Evolutionary conservation across 1,140 invertebrate species (phyloP).

Genomic region (Callitettix versicolor): DNA sequence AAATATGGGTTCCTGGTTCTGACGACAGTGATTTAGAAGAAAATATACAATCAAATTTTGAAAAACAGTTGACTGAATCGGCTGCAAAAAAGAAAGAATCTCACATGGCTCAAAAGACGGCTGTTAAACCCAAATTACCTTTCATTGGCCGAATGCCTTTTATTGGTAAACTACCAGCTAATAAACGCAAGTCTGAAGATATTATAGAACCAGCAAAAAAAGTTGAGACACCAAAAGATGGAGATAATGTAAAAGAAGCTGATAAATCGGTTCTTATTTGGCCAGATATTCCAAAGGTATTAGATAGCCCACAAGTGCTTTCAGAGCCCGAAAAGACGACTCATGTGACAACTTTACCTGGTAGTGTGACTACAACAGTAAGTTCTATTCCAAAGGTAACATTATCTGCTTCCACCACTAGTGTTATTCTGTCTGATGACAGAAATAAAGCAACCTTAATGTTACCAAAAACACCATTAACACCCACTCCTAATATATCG

Average conservation of each 20-base stretch:
- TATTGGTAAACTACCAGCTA: background rate
- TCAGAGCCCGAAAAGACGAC: background rate
- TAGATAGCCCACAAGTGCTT: background rate
- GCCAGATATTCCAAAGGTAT: slow-evolving; percentile 5
- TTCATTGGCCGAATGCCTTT: slow-evolving; percentile 8
- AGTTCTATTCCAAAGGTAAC: too few species aligned
- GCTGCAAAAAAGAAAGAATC: background rate
- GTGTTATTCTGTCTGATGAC: too few species aligned
- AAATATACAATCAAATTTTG: background rate
- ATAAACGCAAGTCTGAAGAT: background rate
- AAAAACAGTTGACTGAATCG: background rate
- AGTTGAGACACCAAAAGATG: background rate
- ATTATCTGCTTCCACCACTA: too few species aligned
- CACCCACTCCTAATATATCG: too few species aligned
- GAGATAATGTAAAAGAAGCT: background rate
- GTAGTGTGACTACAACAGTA: too few species aligned
- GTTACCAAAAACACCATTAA: too few species aligned
- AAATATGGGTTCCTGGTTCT: slow-evolving; percentile 5
- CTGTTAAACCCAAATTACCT: background rate
- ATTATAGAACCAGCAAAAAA: background rate
- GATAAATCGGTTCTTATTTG: background rate
- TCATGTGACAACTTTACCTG: background rate
- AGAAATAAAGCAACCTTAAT: too few species aligned
- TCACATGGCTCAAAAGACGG: background rate
- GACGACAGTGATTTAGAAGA: background rate